phyloP scores from a whole-genome alignment of 2,888 invertebrate species.

The Amblyjoppa proteus region DNA sequence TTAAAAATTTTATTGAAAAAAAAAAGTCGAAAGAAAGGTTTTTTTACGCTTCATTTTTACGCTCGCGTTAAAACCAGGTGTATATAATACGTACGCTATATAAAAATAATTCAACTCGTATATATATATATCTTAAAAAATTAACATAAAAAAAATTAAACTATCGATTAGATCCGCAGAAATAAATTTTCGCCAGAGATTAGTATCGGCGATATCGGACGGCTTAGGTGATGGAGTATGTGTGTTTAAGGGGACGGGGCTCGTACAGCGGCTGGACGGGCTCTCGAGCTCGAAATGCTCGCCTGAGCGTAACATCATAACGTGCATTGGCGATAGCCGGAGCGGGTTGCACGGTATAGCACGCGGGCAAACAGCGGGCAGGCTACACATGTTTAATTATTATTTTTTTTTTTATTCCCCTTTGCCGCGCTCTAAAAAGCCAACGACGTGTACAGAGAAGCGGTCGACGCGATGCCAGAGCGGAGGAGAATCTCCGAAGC shows the following conservation, averaged over 20 bases:
- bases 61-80: too few relatives aligned
- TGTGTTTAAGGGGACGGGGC: conserved; percentile 11
- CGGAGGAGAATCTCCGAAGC: conserved; percentile 66
- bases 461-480: conserved; percentile 72
- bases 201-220: background rate
- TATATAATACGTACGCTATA: too few relatives aligned
- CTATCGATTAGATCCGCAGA: too few relatives aligned
- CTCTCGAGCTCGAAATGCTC: conserved; percentile 66
- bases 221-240: background rate
- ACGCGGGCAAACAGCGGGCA: conserved; percentile 3
- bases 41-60: background rate
- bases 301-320: conserved; percentile 66
- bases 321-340: conserved; percentile 2
- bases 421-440: conserved; percentile 79
- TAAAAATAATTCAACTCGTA: too few relatives aligned
- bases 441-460: conserved; percentile 77
- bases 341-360: conserved; percentile 20
- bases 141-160: too few relatives aligned
- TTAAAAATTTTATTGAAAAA: too few relatives aligned
- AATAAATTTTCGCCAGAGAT: conserved; percentile 16
- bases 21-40: too few relatives aligned
- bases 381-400: conserved; percentile 69
- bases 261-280: conserved; percentile 15
- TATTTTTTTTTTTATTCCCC: conserved; percentile 71
- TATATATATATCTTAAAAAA: too few relatives aligned